Percentiles rank a stretch among this genome's conserved stretches.
Conservation (phyloP, 2,113 vertebrate species). For the Cairina moschata region DNA sequence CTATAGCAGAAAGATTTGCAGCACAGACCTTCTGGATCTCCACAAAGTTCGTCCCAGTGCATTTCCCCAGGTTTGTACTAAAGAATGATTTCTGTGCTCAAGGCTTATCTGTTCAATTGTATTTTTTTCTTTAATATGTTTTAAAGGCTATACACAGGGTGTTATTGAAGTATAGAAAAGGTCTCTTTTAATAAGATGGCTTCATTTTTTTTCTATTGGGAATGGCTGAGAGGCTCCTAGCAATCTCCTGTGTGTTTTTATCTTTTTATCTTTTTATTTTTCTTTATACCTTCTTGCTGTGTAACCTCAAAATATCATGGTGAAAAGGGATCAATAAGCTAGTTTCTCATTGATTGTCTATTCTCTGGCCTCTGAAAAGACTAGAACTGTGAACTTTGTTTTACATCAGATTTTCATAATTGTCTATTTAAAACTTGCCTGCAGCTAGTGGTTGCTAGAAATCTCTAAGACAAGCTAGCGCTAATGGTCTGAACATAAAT, state of each 20-base stretch:
- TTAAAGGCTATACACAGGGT: constrained; percentile 64
- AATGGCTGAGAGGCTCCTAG: constrained; percentile 35
- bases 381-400: constrained; percentile 73
- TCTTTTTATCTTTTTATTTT: constrained; percentile 53
- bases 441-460: constrained; percentile 70
- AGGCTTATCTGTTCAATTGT: constrained; percentile 58
- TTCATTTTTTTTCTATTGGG: constrained; percentile 47
- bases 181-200: constrained; percentile 50
- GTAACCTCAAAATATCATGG: constrained; percentile 62
- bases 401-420: constrained; percentile 73
- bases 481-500: constrained; percentile 25
- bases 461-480: constrained; percentile 57
- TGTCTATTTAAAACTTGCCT: constrained; percentile 68
- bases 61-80: constrained; percentile 64
- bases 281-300: constrained; percentile 56
- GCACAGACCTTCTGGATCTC: constrained; percentile 56
- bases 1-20: constrained; percentile 65
- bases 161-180: constrained; percentile 49
- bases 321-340: constrained; percentile 71
- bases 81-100: constrained; percentile 69
- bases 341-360: constrained; percentile 70
- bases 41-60: constrained; percentile 60
- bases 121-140: constrained; percentile 66
- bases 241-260: constrained; percentile 59
- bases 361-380: constrained; percentile 66